Base-by-base conservation (phyloP, 2,113 vertebrate species). In the Phaetusa simplex region DNA sequence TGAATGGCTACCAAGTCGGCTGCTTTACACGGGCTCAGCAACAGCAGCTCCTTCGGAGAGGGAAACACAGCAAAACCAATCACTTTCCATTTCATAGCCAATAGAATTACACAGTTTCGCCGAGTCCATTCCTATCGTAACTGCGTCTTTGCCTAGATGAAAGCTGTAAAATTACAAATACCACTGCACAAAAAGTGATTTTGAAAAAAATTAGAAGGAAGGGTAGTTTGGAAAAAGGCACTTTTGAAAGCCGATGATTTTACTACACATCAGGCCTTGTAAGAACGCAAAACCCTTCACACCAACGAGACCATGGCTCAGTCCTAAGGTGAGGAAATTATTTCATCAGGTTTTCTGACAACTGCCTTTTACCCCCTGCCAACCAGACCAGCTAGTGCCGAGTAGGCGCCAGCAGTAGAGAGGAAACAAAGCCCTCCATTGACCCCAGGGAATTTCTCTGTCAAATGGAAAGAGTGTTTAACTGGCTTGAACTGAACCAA, bases 1-100 rank as follows among this genome's bases (percentile, higher is more conserved):
- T 99, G 99, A 86, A 98, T 98, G 65, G 98, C 90, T 65, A 99
- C 98, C 77, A 99, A 85, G n/a, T 99, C 99, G 24, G 99, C 99
- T 93, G 99, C 98, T 97, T 99, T 99, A 74, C 97, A 97, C 0
- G 99, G 98, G 95, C 98, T 99, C 89, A 99, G 97, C 70, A 96
- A 97, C 86, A 99, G 97, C 85, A 99, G 93, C 78, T 99, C 99
- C 99, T 99, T 95, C 32, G 50, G 20, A 71, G 34, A 95, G 76
- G 83, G 43, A 96, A 95, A 66, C 64, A 96, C 59, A 76, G 90
- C 16, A 82, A n/a, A 34, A 74, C 61, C 1, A 27, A 72, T 49
- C 34, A 42, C 12, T 66, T 79, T 42, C 59, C 5, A 78, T 40
- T 36, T 49, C 47, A 59, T 3, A 82, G 47, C 47, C 76, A 79